Evolutionary conservation across 2,797 vertebrate genomes (phyloP).

Genomic region (Psittacula derbiana): DNA sequence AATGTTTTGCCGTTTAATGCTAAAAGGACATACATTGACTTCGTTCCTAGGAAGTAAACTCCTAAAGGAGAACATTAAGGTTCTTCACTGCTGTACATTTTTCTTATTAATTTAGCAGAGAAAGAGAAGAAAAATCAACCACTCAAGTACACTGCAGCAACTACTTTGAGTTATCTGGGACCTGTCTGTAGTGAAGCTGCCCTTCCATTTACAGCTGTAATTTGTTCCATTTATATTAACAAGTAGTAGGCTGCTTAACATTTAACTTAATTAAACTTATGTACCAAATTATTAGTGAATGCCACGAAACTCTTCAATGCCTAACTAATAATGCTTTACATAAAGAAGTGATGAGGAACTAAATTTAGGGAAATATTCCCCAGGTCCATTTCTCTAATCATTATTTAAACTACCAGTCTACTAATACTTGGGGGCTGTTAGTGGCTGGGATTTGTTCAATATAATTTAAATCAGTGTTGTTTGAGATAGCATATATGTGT

Average conservation of each 20-base stretch:
- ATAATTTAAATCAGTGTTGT: neutral
- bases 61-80: neutral
- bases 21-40: neutral
- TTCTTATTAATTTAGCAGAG: neutral
- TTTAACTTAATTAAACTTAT: slow-evolving; percentile 22
- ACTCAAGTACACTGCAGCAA: neutral
- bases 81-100: neutral
- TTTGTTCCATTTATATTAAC: slow-evolving; percentile 37
- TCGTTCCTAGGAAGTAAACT: neutral
- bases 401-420: neutral
- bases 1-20: neutral
- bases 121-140: neutral
- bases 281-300: neutral
- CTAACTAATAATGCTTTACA: neutral
- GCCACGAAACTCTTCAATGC: neutral
- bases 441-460: neutral
- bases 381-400: neutral
- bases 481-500: neutral
- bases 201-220: slow-evolving; percentile 16
- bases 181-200: neutral
- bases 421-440: slow-evolving; percentile 5
- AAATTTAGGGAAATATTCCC: neutral
- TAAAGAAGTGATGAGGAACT: neutral
- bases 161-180: neutral
- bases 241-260: neutral